phyloP scores from a whole-genome alignment of 1,140 invertebrate genomes.

The Hypothenemus hampei region DNA sequence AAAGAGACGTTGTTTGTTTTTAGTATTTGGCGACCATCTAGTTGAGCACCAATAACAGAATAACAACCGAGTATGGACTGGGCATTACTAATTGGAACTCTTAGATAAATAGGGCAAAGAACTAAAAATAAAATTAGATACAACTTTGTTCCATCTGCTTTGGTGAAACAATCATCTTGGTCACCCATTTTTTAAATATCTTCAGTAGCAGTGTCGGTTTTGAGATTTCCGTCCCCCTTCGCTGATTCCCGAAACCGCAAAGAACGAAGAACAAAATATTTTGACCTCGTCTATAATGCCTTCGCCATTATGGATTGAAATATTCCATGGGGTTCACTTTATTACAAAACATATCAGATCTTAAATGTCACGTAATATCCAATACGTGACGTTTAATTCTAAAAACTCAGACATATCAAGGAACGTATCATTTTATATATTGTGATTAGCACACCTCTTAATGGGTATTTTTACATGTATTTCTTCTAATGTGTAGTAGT shows the following conservation, averaged over 20 bases:
- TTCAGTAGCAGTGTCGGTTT: slow-evolving; percentile 44
- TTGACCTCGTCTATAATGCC: not conserved
- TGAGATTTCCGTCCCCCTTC: slow-evolving; percentile 40
- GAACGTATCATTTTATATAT: slow-evolving; percentile 11
- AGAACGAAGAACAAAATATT: slow-evolving; percentile 2
- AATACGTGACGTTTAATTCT: slow-evolving; percentile 6
- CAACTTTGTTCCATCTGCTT: slow-evolving; percentile 18
- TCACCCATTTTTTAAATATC: slow-evolving; percentile 8
- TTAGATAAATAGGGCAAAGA: not conserved
- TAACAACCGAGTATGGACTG: not conserved
- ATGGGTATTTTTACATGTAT: slow-evolving; percentile 7
- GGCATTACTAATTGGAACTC: not conserved
- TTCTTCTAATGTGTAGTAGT: slow-evolving; percentile 17
- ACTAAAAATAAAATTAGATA: slow-evolving; percentile 18
- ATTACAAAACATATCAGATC: slow-evolving; percentile 23
- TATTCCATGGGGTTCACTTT: not conserved
- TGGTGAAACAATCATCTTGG: slow-evolving; percentile 20
- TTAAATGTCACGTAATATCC: slow-evolving; percentile 14
- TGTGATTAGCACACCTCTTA: slow-evolving; percentile 23
- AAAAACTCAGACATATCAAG: slow-evolving; percentile 17
- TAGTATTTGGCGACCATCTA: slow-evolving; percentile 7
- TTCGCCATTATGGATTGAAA: not conserved
- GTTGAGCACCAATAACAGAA: slow-evolving; percentile 18
- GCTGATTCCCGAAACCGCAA: not conserved
- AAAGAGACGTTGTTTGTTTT: slow-evolving; percentile 11